A percentile compares a stretch with the other conserved stretches of the same genome.
phyloP scores from a whole-genome alignment of 2,888 invertebrate genomes.

The Drosophila putrida region DNA sequence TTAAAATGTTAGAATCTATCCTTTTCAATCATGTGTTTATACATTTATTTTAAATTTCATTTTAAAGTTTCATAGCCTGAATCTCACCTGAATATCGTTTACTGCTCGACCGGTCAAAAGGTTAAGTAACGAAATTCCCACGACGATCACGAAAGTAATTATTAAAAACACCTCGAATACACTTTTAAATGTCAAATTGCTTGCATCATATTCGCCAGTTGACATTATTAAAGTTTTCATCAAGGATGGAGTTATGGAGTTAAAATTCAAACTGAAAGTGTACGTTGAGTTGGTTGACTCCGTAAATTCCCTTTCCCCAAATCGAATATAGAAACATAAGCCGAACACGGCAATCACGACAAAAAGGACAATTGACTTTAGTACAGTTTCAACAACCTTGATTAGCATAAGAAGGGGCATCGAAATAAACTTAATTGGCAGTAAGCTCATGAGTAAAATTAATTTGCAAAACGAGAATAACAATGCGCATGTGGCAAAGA shows the following conservation, averaged over 20 bases:
- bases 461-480: constrained; percentile 2
- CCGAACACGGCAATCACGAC: neutral
- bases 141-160: neutral
- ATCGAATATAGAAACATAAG: constrained; percentile 7
- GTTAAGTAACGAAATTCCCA: constrained; percentile 18
- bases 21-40: too few species aligned
- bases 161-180: neutral
- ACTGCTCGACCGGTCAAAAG: neutral
- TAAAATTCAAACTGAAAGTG: neutral
- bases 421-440: constrained; percentile 7
- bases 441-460: neutral
- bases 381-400: constrained; percentile 1
- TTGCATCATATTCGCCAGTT: constrained; percentile 21
- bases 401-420: constrained; percentile 16
- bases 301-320: neutral
- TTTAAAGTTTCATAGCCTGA: neutral
- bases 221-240: constrained; percentile 6
- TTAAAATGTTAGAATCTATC: too few species aligned
- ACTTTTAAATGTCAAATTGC: constrained; percentile 1
- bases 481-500: neutral
- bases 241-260: neutral
- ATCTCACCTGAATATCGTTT: constrained; percentile 17
- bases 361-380: neutral
- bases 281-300: neutral
- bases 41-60: too few species aligned